Conservation (phyloP, 2,113 vertebrate species). For the Seriola dumerili region DNA sequence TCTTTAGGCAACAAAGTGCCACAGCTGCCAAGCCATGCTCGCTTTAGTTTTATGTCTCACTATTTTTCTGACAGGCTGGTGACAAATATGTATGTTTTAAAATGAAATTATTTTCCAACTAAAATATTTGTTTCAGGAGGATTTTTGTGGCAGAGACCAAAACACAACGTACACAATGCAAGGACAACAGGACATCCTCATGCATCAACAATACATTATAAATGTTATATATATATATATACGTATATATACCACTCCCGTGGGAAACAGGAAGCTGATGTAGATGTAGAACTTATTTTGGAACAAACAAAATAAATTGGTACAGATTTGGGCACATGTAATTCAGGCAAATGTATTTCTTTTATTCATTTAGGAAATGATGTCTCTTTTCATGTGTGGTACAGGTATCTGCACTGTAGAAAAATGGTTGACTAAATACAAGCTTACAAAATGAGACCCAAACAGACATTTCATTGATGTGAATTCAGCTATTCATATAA, state of each 20-base stretch:
- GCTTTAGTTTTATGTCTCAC: not conserved
- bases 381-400: not conserved
- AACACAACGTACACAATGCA: too few relatives aligned
- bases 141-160: too few relatives aligned
- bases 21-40: not conserved
- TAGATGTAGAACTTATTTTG: not conserved
- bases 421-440: not conserved
- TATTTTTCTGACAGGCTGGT: not conserved
- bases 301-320: too few relatives aligned
- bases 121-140: too few relatives aligned
- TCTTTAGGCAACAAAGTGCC: not conserved
- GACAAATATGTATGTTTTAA: not conserved
- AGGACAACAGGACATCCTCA: too few relatives aligned
- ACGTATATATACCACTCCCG: not conserved
- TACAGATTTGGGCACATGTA: too few relatives aligned
- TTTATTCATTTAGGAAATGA: not conserved
- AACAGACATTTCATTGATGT: conserved; percentile 1
- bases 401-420: not conserved
- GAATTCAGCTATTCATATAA: conserved; percentile 32
- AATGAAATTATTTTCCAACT: too few relatives aligned
- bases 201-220: not conserved
- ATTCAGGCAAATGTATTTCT: too few relatives aligned
- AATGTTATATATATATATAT: not conserved
- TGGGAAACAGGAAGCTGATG: not conserved
- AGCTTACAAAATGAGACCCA: not conserved